Base-by-base conservation (phyloP, 2,113 vertebrate genomes). In the Muscicapa adusta region DNA sequence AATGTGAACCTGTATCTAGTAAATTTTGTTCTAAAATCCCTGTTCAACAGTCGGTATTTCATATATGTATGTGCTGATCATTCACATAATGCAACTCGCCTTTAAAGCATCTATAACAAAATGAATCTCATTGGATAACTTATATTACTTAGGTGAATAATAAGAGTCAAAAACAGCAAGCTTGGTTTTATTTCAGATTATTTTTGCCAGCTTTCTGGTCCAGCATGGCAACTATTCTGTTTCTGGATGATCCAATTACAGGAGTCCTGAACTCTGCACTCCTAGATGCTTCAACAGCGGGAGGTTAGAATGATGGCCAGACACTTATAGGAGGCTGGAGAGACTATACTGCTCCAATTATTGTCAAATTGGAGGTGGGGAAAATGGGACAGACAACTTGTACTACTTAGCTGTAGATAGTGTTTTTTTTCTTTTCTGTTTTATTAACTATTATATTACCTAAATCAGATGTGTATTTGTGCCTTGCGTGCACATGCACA, bases 61-160 rank as follows among this genome's bases (percentile, higher is more conserved):
- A 18, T 61, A 12, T 0, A 1, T 36, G 12, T 53, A 23, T 43
- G 7, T 75, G 8, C 24, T 78, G 40, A 42, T 62, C 10, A 26
- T 24, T 6, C 18, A 5, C 5, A 2, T 53, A 38, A n/a, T 68
- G 18, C 12, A 58, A 34, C 10, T 76, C 0, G 0, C 26, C 34
- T 92, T 57, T 75, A 75, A 84, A 84, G 4, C 12, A 26, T 48
- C n/a, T 66, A 53, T 61, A 62, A 62, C 20, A 17, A 54, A n/a
- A 3, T 19, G 31, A 66, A 62, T 45, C n/a, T 72, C 5, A 14
- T 38, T 43, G 22, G 67, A 38, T 40, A 16, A 24, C 16, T 43
- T 14, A 34, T 25, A 29, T 80, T 43, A 28, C 47, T 54, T 48
- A 62, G 57, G 19, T 43, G 14, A 83, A 57, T 26, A 56, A 54